These are phyloP conservation scores for Momotus momota DNA, from an alignment of 2,797 vertebrate genomes.

Conservation along the genomic window DNA sequence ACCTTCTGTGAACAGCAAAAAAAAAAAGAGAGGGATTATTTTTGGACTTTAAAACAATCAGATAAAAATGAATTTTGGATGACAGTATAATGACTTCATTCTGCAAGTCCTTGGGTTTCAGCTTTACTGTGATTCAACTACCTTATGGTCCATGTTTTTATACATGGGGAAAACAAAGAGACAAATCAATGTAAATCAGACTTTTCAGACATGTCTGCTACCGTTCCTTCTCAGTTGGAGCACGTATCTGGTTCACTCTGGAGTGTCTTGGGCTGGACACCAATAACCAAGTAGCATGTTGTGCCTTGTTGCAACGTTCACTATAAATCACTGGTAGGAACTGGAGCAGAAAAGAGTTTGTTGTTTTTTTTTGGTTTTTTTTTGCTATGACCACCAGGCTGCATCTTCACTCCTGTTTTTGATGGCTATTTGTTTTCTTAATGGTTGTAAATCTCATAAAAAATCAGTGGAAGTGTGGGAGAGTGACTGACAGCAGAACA, in stretches of 20 bases:
- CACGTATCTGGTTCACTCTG: background rate
- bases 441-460: conserved; percentile 25
- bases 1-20: background rate
- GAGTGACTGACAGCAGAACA: conserved; percentile 19
- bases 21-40: background rate
- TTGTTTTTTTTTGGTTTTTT: background rate
- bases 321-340: background rate
- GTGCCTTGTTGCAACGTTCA: background rate
- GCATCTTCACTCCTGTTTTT: background rate
- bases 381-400: background rate
- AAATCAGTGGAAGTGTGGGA: background rate
- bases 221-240: background rate
- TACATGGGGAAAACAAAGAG: background rate
- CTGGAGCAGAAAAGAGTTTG: background rate
- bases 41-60: background rate
- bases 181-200: background rate
- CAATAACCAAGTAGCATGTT: background rate
- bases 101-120: background rate
- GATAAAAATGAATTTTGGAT: background rate
- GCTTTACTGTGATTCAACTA: background rate
- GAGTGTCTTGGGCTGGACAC: background rate
- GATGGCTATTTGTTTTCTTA: conserved; percentile 15
- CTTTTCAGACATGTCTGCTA: background rate
- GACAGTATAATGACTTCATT: background rate
- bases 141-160: background rate